Percentiles rank a stretch among this genome's conserved stretches.
phyloP scores from a whole-genome alignment of 2,113 vertebrate species.

The Notiomystis cincta region DNA sequence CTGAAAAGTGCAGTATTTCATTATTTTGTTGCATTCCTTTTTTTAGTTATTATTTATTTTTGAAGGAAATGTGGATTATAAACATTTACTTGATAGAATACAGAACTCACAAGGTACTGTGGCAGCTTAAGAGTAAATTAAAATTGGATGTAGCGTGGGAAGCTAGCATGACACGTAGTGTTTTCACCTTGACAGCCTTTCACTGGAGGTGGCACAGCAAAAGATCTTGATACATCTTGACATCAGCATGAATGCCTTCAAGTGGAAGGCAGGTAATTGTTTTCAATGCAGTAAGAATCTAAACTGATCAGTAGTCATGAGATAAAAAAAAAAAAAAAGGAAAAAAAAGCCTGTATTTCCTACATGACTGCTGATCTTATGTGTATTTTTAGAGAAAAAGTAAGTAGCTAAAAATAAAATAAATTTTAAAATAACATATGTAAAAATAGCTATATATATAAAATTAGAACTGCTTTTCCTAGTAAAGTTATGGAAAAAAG shows the following conservation, averaged over 20 bases:
- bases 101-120: neutral
- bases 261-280: conserved; percentile 42
- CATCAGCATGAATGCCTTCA: neutral
- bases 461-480: neutral
- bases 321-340: neutral
- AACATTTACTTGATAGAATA: neutral
- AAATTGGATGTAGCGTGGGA: conserved; percentile 28
- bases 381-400: neutral
- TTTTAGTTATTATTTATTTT: neutral
- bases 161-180: neutral
- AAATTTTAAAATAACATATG: neutral
- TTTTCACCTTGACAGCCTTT: conserved; percentile 52
- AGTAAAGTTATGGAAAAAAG: neutral
- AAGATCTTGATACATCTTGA: conserved; percentile 42
- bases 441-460: neutral
- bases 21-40: neutral
- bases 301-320: neutral
- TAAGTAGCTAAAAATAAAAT: neutral
- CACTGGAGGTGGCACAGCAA: conserved; percentile 38
- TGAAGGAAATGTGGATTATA: neutral
- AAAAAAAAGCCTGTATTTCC: neutral
- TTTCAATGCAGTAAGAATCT: conserved; percentile 1
- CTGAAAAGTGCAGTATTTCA: neutral
- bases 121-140: conserved; percentile 20
- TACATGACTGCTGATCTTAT: neutral